Evolutionary conservation across 2,113 vertebrate genomes (phyloP).

Genomic region (Chaenocephalus aceratus): DNA sequence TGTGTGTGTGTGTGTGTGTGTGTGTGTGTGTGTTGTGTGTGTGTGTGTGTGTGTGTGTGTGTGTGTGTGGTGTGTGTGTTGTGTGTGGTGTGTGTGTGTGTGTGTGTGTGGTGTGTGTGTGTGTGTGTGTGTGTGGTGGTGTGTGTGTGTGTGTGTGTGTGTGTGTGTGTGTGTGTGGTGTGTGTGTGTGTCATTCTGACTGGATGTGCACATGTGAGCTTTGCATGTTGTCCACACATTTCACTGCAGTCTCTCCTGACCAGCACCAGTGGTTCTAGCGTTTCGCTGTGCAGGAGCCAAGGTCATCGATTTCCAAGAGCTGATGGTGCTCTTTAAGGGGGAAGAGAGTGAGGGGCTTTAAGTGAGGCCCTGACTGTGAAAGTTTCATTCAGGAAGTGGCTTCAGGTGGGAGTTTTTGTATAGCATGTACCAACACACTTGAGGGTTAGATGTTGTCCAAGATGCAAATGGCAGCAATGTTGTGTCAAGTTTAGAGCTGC

Average conservation of each 20-base stretch:
- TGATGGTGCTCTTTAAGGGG: conserved; percentile 33
- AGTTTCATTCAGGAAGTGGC: background rate
- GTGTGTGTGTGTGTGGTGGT: too few relatives aligned
- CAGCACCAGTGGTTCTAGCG: conserved; percentile 30
- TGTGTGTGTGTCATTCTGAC: background rate
- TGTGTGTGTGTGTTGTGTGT: background rate
- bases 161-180: background rate
- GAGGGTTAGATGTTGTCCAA: background rate
- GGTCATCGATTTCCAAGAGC: conserved; percentile 48
- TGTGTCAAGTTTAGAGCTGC: too few relatives aligned
- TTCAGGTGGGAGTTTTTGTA: background rate
- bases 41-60: background rate
- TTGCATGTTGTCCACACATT: conserved; percentile 24
- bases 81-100: background rate
- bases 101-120: background rate
- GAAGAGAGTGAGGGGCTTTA: background rate
- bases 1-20: background rate
- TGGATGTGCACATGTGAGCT: background rate
- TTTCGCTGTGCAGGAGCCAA: conserved; percentile 56
- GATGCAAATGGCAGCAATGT: background rate
- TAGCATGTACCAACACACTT: background rate
- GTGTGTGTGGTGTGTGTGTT: too few relatives aligned
- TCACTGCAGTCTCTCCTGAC: conserved; percentile 41
- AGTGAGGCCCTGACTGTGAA: background rate
- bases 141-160: background rate